phyloP scores from a whole-genome alignment of 1,140 invertebrate species.

The Macrobrachium rosenbergii region DNA sequence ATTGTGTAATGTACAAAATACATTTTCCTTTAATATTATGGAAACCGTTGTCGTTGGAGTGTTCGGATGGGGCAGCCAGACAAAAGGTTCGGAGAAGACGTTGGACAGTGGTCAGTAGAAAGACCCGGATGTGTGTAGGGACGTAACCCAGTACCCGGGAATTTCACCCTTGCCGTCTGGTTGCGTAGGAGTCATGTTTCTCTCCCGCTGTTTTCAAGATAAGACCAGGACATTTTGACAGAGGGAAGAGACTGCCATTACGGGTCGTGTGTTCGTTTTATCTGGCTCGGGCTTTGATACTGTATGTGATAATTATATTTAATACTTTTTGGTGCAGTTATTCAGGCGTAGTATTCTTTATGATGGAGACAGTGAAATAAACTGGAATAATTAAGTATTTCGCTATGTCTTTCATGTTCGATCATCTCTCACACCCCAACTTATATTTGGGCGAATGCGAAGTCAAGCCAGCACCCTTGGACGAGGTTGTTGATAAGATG shows the following conservation, averaged over 20 bases:
- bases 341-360: too few species aligned
- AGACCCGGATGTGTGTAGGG: constrained; percentile 37
- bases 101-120: constrained; percentile 55
- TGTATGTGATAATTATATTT: neutral
- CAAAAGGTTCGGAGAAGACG: constrained; percentile 52
- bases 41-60: too few species aligned
- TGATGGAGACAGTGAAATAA: neutral
- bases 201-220: neutral
- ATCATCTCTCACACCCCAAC: neutral
- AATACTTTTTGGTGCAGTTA: too few species aligned
- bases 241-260: constrained; percentile 61
- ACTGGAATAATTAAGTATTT: neutral
- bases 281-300: neutral
- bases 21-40: too few species aligned
- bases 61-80: constrained; percentile 32
- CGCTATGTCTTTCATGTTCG: too few species aligned
- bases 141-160: constrained; percentile 7
- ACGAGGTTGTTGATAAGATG: constrained; percentile 55
- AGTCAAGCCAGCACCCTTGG: neutral
- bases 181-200: neutral
- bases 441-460: neutral
- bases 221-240: constrained; percentile 58
- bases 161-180: neutral
- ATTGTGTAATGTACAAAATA: too few species aligned
- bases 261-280: constrained; percentile 8